Evolutionary conservation across 2,113 vertebrate genomes (phyloP).

Genomic region (Nansenia antarctica): DNA sequence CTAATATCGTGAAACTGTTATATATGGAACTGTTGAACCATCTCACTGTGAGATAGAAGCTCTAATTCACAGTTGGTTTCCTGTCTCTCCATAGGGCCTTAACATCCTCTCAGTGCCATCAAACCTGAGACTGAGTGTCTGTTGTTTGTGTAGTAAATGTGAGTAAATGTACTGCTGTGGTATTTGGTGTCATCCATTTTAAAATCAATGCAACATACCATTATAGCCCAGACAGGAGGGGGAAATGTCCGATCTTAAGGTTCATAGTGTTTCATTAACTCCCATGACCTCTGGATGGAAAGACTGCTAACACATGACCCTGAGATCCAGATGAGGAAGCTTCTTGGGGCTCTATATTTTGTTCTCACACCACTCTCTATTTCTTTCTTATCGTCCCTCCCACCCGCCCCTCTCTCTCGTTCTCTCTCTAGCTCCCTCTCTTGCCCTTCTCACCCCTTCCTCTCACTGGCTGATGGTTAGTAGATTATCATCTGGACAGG

Average conservation of each 20-base stretch:
- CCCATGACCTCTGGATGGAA: conserved; percentile 29
- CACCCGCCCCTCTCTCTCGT: no score
- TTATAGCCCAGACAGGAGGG: conserved; percentile 39
- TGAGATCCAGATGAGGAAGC: no score
- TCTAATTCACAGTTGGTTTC: not conserved
- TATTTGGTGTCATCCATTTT: conserved; percentile 52
- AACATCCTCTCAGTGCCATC: not conserved
- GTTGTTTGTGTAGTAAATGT: not conserved
- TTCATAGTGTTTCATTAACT: conserved; percentile 46
- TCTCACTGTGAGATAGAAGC: not conserved
- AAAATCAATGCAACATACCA: no score
- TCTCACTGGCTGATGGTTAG: conserved; percentile 50
- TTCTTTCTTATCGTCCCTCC: no score
- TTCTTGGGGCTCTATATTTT: no score
- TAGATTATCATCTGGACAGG: conserved; percentile 34
- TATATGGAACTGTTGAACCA: conserved; percentile 6
- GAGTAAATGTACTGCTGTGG: conserved; percentile 36
- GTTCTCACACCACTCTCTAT: no score
- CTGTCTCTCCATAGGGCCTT: not conserved
- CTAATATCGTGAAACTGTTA: no score
- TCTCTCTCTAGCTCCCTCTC: not conserved
- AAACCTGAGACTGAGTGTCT: not conserved
- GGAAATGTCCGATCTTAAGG: conserved; percentile 53
- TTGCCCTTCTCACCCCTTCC: conserved; percentile 18
- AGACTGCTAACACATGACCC: conserved; percentile 23